phyloP scores from a whole-genome alignment of 2,113 vertebrate species.

The Thymallus thymallus region DNA sequence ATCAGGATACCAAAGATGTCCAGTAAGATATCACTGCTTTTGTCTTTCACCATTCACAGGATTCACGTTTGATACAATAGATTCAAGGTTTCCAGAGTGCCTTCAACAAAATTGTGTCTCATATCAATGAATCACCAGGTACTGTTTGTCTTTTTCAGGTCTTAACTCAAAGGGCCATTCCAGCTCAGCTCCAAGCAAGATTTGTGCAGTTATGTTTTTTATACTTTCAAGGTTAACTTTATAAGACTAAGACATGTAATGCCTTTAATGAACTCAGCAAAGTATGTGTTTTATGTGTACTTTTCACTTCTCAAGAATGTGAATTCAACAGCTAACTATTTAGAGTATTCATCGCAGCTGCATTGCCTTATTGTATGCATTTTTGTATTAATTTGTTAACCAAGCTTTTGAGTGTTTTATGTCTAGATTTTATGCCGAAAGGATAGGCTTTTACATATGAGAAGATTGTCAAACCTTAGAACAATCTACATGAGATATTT shows the following conservation, averaged over 20 bases:
- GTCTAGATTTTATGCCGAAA: constrained; percentile 44
- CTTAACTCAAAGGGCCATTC: constrained; percentile 66
- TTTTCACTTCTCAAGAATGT: constrained; percentile 8
- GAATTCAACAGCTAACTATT: constrained; percentile 10
- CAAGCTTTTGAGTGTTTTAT: constrained; percentile 18
- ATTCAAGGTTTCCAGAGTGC: too few species aligned
- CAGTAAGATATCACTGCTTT: constrained; percentile 69
- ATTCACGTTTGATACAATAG: too few species aligned
- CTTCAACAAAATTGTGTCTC: too few species aligned
- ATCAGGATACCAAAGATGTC: constrained; percentile 89
- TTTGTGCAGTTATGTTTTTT: constrained; percentile 44
- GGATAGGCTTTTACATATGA: constrained; percentile 13
- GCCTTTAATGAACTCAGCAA: constrained; percentile 16
- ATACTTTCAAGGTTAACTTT: constrained; percentile 43
- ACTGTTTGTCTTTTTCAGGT: constrained; percentile 46
- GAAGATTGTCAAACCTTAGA: constrained; percentile 14
- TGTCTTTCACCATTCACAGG: constrained; percentile 19
- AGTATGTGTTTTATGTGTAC: constrained; percentile 4
- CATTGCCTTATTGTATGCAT: constrained; percentile 48
- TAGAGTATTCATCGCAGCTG: constrained; percentile 29
- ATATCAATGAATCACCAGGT: neutral
- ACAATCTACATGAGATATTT: too few species aligned
- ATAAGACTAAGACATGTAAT: constrained; percentile 31
- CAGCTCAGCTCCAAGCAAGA: constrained; percentile 40
- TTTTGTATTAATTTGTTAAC: constrained; percentile 19